Conservation (phyloP, 2,113 vertebrate genomes). For the Apodemus speciosus region DNA sequence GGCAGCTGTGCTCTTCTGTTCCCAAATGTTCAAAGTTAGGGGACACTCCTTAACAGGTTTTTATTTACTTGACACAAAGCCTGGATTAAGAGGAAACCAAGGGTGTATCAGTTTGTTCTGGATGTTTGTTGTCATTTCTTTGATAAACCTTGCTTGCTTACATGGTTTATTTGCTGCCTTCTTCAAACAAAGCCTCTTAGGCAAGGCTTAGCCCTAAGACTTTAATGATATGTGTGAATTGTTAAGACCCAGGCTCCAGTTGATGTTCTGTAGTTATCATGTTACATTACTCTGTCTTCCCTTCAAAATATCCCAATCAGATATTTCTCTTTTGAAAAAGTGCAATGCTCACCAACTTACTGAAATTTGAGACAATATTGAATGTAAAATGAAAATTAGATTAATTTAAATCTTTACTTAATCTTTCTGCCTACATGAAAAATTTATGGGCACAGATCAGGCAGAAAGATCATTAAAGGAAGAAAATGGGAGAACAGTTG, state of each 20-base stretch:
- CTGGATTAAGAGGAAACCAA: constrained; percentile 51
- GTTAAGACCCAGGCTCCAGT: background rate
- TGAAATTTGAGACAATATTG: background rate
- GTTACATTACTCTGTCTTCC: background rate
- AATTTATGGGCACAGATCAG: background rate
- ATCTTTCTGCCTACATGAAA: constrained; percentile 24
- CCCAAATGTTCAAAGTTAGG: constrained; percentile 69
- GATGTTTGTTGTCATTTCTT: constrained; percentile 13
- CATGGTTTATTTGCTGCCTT: background rate
- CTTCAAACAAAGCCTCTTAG: background rate
- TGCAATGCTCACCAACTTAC: background rate
- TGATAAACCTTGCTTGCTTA: background rate
- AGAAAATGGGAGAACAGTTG: background rate
- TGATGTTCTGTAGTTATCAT: background rate
- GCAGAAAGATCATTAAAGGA: background rate
- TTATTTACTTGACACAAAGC: constrained; percentile 58
- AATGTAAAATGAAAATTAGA: background rate
- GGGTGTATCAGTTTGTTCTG: background rate
- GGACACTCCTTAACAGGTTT: constrained; percentile 56
- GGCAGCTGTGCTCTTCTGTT: constrained; percentile 73
- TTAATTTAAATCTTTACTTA: background rate
- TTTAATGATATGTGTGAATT: background rate
- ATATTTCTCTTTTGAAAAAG: background rate
- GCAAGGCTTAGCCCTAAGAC: background rate
- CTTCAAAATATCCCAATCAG: background rate